phyloP scores from a whole-genome alignment of 2,888 invertebrate genomes.

The Tupiocoris notatus region DNA sequence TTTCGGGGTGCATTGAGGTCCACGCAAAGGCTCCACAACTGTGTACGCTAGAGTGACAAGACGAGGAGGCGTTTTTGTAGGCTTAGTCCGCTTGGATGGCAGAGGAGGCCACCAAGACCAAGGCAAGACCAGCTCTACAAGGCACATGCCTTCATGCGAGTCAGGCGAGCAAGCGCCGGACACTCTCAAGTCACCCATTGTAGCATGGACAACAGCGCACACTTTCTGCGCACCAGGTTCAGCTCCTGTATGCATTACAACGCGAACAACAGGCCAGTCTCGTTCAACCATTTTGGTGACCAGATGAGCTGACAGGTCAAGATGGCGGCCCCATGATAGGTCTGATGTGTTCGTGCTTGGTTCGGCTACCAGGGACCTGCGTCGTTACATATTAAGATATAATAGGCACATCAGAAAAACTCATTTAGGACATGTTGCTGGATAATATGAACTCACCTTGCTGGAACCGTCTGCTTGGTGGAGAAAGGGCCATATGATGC shows the following conservation, averaged over 20 bases:
- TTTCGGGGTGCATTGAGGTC: constrained; percentile 60
- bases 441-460: constrained; percentile 60
- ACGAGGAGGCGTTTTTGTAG: constrained; percentile 66
- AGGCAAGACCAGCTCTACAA: constrained; percentile 84
- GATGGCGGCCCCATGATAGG: constrained; percentile 58
- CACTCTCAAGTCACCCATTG: constrained; percentile 59
- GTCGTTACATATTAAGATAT: no score
- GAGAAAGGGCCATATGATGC: constrained; percentile 94
- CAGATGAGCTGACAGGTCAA: constrained; percentile 91
- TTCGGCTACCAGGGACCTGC: constrained; percentile 72
- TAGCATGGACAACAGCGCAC: constrained; percentile 78
- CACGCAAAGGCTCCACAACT: constrained; percentile 73
- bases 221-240: constrained; percentile 78
- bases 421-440: no score
- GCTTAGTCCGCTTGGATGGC: constrained; percentile 57
- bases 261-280: constrained; percentile 87
- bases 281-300: constrained; percentile 65
- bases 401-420: no score
- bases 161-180: constrained; percentile 92
- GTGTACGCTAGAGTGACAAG: constrained; percentile 70
- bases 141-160: constrained; percentile 66
- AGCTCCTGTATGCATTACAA: constrained; percentile 87
- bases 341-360: constrained; percentile 55
- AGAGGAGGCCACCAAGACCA: constrained; percentile 87
- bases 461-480: constrained; percentile 91